Base-by-base conservation (phyloP, 1,140 invertebrate genomes). In the Probaryconus sp. region DNA sequence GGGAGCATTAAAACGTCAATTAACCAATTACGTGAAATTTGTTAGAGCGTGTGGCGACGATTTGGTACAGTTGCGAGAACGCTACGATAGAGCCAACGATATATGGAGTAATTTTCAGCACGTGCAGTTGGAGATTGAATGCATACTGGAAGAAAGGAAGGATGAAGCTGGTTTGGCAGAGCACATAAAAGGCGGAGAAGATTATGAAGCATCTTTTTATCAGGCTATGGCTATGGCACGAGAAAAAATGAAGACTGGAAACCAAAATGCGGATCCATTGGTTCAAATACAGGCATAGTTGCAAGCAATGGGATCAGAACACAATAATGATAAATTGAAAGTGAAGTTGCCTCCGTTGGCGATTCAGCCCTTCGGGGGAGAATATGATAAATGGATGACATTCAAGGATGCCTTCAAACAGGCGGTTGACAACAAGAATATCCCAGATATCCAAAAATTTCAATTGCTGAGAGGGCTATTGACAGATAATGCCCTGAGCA, bases 21-120 rank as follows among this genome's bases (percentile, higher is more conserved):
- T 31, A 10, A 31, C 30, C 2, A 31, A 10, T 10, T 31, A 5
- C n/a, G 3, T 6, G 2, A 31, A 5, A 5, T 31, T 31, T 10
- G 5, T 10, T 31, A 3, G n/a, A 6, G n/a, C 3, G 5, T 6
- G n/a, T 10, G 30, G n/a, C n/a, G 30, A 10, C 2, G 30, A 31
- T 9, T 9, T 31, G 5, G 5, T 5, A 2, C 47, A 35, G 6
- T 10, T 37, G 16, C 30, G 11, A 20, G 31, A 35, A 37, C 28
- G 47, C 9, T 50, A 50, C 14, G 28, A 50, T 0, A 50, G 14
- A 3, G 31, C 31, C 6, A 30, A n/a, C 7, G 31, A 20, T 1
- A 50, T 37, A 21, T 50, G 47, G 47, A 50, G 37, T 14, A 31
- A 50, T 21, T 50, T 37, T 37, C 18, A 50, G 18, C 7, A 9